Base-by-base conservation (phyloP, 2,113 vertebrate genomes). In the Dipodomys stephensi region DNA sequence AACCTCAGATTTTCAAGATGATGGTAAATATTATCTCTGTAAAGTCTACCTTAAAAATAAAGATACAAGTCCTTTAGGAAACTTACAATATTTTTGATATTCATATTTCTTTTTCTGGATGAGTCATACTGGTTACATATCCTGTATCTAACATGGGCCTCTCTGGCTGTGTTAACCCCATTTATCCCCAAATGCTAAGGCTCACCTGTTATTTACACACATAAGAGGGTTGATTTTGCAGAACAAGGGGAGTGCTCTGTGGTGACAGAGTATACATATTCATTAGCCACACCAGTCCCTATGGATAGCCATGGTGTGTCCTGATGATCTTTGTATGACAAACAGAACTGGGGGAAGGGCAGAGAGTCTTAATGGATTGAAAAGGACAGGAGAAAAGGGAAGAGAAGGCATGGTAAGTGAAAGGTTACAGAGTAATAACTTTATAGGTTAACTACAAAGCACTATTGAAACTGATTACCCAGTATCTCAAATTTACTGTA, bases 261-360 rank as follows among this genome's bases (percentile, higher is more conserved):
- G 97, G 96, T 98, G 97, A 97, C 98, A 98, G 94, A 96, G 57
- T 95, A 98, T 98, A 98, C 98, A 98, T 98, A 98, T 98, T 97
- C 97, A 98, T 98, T 97, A 98, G 92, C 92, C 94, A 49, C 53
- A 46, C 79, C 93, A 93, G 95, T 98, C 98, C 97, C 97, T 93
- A 22, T 97, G 97, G 98, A 96, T 95, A 87, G 0, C 0, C 90
- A 92, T 96, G 95, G 83, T 97, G 88, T 97, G 97, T 98, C 97
- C 97, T 96, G 96, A 94, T 98, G 98, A 97, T 98, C 97, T 98
- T 96, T 95, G 90, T 98, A 96, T 98, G 95, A 96, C 95, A 95
- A 95, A 97, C 97, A 95, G 95, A 97, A 96, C 82, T 90, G 83
- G 96, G 84, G 94, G 96, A 92, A 94, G 97, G 95, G 87, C 72